Base-by-base conservation (phyloP, 2,888 invertebrate genomes). In the Mythimna ferrago region DNA sequence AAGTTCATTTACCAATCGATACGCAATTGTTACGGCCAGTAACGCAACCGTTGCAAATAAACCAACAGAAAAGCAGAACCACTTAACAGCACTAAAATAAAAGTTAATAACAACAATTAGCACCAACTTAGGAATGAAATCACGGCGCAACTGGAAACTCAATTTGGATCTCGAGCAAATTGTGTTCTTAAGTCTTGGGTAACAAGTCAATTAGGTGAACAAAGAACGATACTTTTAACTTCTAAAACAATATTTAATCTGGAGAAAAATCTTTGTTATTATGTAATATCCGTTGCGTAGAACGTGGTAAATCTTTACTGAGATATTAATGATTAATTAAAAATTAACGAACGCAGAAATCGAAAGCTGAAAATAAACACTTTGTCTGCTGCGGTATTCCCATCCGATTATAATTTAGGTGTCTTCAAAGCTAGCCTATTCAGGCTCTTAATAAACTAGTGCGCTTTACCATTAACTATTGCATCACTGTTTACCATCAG, bases 131-230 rank as follows among this genome's bases (percentile, higher is more conserved):
- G 68, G 63, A 76, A 64, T 57, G 14, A 61, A 81, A 81, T 71
- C 66, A 51, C 53, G 14, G 58, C 48, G 53, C 41, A 68, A 71
- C 60, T 73, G 26, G 64, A 73, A 84, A 74, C 69, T 75, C 69
- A 67, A 82, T 80, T 83, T 70, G 56, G 41, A 66, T 74, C 66
- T 62, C 70, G 56, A 63, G 70, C 48, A 61, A 81, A 81, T 81
- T 74, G 51, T 53, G 61, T 76, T 69, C 53, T 60, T 56, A 10
- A 41, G 35, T 71, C 68, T 83, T 72, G 51, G 4, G 70, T 71
- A 77, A 81, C 62, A 80, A 65, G 53, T 72, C 77, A 82, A 82
- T 77, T 83, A 80, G 32, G 68, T 19, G 61, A 76, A 66, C 66
- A 72, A 71, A 76, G 65, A 70, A 38, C 41, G n/a, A 60, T 35